phyloP scores from a whole-genome alignment of 2,888 invertebrate species.

The Caenorhabditis doughertyi region DNA sequence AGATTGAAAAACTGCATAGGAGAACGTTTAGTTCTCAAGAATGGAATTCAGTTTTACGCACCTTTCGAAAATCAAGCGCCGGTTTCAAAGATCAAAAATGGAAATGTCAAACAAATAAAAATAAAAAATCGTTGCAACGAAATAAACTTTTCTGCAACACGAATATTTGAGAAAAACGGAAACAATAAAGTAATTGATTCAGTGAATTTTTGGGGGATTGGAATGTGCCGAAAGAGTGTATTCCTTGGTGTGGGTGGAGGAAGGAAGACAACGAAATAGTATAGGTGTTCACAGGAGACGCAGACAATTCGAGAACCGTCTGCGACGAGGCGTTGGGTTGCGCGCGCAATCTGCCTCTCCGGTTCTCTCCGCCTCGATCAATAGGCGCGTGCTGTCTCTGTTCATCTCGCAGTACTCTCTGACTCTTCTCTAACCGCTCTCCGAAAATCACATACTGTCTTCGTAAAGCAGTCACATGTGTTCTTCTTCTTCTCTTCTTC shows the following conservation, averaged over 20 bases:
- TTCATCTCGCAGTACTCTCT: constrained; percentile 46
- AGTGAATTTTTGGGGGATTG: neutral
- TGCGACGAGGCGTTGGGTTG: constrained; percentile 30
- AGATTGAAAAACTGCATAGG: no score
- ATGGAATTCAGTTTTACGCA: neutral
- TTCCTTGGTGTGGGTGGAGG: constrained; percentile 37
- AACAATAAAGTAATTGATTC: constrained; percentile 15
- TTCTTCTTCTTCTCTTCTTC: constrained; percentile 45
- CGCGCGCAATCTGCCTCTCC: constrained; percentile 38
- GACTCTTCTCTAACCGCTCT: constrained; percentile 5
- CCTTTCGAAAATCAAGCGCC: neutral
- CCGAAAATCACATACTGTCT: constrained; percentile 12
- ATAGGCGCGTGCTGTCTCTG: constrained; percentile 56
- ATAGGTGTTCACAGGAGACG: constrained; percentile 17
- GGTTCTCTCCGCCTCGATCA: constrained; percentile 37
- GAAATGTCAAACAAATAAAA: neutral
- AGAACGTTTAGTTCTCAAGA: no score
- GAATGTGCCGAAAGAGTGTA: constrained; percentile 26
- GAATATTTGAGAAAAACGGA: constrained; percentile 7
- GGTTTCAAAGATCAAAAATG: constrained; percentile 23
- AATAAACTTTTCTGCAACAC: neutral
- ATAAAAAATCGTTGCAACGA: neutral
- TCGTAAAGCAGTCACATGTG: constrained; percentile 43
- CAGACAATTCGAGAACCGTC: constrained; percentile 54
- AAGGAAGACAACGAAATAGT: constrained; percentile 22